Conservation (phyloP, 2,888 invertebrate genomes). For the Phyllotreta striolata region DNA sequence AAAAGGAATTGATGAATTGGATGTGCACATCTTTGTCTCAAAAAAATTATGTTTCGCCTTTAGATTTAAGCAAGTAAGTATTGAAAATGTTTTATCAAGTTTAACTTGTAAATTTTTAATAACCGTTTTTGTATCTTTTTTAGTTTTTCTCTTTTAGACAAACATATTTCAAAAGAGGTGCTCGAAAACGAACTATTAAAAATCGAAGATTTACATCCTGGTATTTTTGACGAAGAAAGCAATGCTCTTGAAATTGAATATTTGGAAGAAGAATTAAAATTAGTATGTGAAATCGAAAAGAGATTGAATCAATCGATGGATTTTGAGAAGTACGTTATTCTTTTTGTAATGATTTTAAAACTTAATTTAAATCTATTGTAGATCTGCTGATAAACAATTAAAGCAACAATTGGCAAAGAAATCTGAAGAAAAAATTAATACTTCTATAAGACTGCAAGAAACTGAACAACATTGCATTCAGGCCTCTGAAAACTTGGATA, state of each 20-base stretch:
- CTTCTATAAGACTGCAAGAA: conserved; percentile 41
- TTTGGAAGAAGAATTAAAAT: conserved; percentile 47
- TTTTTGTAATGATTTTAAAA: not conserved
- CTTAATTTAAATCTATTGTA: conserved; percentile 34
- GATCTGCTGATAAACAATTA: conserved; percentile 41
- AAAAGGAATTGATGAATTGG: conserved; percentile 51
- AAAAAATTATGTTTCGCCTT: conserved; percentile 49
- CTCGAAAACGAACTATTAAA: conserved; percentile 42
- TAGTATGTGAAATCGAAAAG: conserved; percentile 42
- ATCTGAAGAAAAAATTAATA: conserved; percentile 44
- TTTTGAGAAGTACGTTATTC: conserved; percentile 29
- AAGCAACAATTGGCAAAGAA: conserved; percentile 40
- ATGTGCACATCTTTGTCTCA: conserved; percentile 49
- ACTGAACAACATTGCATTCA: conserved; percentile 45
- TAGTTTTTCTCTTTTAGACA: conserved; percentile 41
- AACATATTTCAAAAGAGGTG: conserved; percentile 35
- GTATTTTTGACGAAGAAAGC: conserved; percentile 48
- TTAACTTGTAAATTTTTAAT: not conserved
- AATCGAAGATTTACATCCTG: conserved; percentile 46
- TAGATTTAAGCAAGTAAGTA: conserved; percentile 44
- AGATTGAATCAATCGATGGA: conserved; percentile 33
- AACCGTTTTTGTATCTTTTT: not conserved
- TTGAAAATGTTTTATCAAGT: no score
- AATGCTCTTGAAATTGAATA: conserved; percentile 48
- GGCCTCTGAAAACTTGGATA: conserved; percentile 46